phyloP scores from a whole-genome alignment of 1,140 invertebrate genomes.

The Melanaphis sacchari region DNA sequence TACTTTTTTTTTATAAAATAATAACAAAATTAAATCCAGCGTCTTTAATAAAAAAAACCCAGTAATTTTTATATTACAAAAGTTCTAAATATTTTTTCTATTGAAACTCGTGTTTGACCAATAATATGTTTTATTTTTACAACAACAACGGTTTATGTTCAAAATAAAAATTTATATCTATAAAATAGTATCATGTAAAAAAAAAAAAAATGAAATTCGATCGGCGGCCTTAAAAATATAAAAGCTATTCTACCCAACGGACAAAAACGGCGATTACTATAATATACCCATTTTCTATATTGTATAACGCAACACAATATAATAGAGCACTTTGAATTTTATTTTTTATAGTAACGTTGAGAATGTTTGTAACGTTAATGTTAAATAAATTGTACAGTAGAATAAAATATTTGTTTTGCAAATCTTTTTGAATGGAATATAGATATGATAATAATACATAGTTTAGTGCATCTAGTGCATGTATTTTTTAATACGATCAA shows the following conservation, averaged over 20 bases:
- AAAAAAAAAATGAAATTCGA: neutral
- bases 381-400: neutral
- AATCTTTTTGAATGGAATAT: neutral
- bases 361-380: neutral
- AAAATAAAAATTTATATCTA: neutral
- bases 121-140: neutral
- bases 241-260: neutral
- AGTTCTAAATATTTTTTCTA: neutral
- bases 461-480: neutral
- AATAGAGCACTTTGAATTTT: neutral
- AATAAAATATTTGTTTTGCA: neutral
- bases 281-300: constrained; percentile 4
- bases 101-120: neutral
- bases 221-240: neutral
- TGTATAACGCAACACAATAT: neutral
- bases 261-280: neutral
- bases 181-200: neutral
- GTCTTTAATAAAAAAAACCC: no score
- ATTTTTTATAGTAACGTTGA: neutral
- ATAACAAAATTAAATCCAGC: no score
- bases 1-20: no score
- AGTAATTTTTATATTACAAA: no score
- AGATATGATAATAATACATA: neutral
- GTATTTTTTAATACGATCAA: neutral
- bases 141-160: neutral